Base-by-base conservation (phyloP, 1,140 invertebrate species). In the Helicoverpa zea region DNA sequence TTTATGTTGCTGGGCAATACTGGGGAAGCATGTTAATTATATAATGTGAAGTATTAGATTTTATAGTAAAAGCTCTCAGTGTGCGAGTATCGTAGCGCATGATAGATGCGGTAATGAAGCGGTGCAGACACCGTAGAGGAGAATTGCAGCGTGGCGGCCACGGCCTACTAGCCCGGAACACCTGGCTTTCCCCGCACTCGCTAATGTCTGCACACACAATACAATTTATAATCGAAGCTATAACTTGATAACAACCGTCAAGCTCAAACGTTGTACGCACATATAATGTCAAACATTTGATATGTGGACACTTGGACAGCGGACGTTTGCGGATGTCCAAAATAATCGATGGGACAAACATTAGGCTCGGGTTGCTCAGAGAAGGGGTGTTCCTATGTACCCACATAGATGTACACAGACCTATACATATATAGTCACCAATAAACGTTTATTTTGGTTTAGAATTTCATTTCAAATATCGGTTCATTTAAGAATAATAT, bases 101-200 rank as follows among this genome's bases (percentile, higher is more conserved):
- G 81, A 75, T 81, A 84, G 81, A 83, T 82, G 82, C 76, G 77
- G 86, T 80, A 88, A 91, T 92, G 87, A 92, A 87, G 80, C 84
- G 83, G 87, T 84, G 88, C 88, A 89, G 78, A 82, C 82, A 89
- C 84, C 88, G 89, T 89, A 87, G 86, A 76, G 81, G 87, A 88
- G 84, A 87, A 91, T 84, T 87, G 90, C 84, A 89, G 89, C 83
- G 89, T 89, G 82, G 87, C 84, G 68, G 88, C 89, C 79, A 84
- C 87, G 88, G 89, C 81, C 89, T 87, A 90, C 83, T 90, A 87
- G 90, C 80, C 85, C 87, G 90, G 89, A 90, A 93, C 89, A 90
- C 86, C 80, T 84, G 79, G 90, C 89, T 94, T 94, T 92, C 90
- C 89, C 90, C 88, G 83, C 87, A 83, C 84, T 75, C 54, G 63